phyloP scores from a whole-genome alignment of 1,140 invertebrate genomes.

The Phocides pigmalion region DNA sequence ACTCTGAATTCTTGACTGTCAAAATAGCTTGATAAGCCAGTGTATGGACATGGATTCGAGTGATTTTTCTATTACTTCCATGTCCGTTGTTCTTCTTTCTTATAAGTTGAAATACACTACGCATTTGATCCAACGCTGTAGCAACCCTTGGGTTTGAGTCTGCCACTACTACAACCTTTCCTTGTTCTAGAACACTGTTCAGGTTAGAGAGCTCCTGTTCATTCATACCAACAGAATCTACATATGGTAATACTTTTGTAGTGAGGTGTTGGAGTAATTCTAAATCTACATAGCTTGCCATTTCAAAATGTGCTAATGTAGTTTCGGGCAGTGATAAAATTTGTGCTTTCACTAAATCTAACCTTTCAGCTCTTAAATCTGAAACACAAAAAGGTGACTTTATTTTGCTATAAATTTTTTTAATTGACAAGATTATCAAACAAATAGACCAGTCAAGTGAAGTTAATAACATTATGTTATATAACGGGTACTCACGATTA shows the following conservation, averaged over 20 bases:
- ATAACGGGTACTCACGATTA: no score
- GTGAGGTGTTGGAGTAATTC: slow-evolving; percentile 88
- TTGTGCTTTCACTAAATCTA: slow-evolving; percentile 88
- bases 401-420: no score
- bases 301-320: slow-evolving; percentile 93
- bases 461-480: no score
- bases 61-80: slow-evolving; percentile 84
- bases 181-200: slow-evolving; percentile 87
- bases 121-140: slow-evolving; percentile 92
- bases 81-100: slow-evolving; percentile 75
- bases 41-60: slow-evolving; percentile 94
- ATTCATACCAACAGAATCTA: slow-evolving; percentile 96
- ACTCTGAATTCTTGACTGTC: slow-evolving; percentile 86
- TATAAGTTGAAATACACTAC: slow-evolving; percentile 88
- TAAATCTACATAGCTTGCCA: slow-evolving; percentile 93
- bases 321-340: slow-evolving; percentile 85
- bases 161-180: slow-evolving; percentile 89
- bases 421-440: no score
- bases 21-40: slow-evolving; percentile 94
- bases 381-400: slow-evolving; percentile 40
- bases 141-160: slow-evolving; percentile 93
- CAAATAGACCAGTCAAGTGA: no score
- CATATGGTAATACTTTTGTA: slow-evolving; percentile 88
- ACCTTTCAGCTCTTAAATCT: slow-evolving; percentile 86
- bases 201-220: slow-evolving; percentile 94